These are phyloP conservation scores for Oxyruncus cristatus DNA, from an alignment of 2,113 vertebrate genomes.

Conservation along the genomic window DNA sequence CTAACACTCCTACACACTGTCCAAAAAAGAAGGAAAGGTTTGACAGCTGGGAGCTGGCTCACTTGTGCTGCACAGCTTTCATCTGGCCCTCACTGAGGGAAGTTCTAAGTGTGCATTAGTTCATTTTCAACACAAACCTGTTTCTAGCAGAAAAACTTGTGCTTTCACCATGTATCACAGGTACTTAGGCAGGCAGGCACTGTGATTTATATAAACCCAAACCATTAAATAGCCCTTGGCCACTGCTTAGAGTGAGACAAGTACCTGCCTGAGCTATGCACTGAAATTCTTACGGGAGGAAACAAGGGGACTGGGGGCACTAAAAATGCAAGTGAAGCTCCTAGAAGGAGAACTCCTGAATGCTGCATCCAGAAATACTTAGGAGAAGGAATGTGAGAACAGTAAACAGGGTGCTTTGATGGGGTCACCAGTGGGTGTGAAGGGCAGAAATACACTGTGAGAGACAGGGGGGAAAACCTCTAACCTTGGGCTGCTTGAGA, in stretches of 20 bases:
- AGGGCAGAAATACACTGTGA: not conserved
- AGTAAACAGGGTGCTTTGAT: not conserved
- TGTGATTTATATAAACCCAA: constrained; percentile 11
- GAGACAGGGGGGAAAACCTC: not conserved
- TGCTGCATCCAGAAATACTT: not conserved
- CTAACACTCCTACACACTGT: not conserved
- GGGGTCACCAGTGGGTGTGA: not conserved
- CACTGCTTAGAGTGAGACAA: constrained; percentile 39
- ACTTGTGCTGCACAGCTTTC: not conserved
- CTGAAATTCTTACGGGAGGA: constrained; percentile 4
- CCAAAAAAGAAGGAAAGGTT: not conserved
- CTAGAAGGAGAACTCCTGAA: not conserved
- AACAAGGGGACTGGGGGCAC: not conserved
- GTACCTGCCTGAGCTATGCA: not conserved
- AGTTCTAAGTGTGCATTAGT: not conserved
- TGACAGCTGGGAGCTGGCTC: not conserved
- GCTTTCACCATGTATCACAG: not conserved
- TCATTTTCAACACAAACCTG: not conserved
- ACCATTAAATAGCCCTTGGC: constrained; percentile 39
- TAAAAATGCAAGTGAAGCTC: not conserved
- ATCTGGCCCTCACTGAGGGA: not conserved
- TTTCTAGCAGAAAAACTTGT: not conserved
- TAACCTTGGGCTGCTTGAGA: not conserved
- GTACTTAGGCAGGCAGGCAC: not conserved
- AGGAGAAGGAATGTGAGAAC: not conserved